These are phyloP conservation scores for Macaria liturata DNA, from an alignment of 2,888 invertebrate species.

Conservation along the genomic window DNA sequence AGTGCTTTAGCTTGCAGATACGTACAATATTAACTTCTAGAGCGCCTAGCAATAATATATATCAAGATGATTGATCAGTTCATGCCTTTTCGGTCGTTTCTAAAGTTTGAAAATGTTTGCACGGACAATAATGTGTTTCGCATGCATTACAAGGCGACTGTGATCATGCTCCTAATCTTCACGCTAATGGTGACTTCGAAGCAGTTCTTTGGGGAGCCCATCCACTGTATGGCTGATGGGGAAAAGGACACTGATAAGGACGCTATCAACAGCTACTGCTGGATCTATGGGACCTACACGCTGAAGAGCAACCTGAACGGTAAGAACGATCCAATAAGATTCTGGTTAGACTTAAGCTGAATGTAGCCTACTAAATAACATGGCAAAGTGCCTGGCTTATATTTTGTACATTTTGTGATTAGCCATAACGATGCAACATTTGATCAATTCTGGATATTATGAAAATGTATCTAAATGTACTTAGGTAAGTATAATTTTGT, in stretches of 20 bases:
- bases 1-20: no score
- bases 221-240: conserved; percentile 86
- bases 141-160: conserved; percentile 89
- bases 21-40: no score
- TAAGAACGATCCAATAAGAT: conserved; percentile 41
- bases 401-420: no score
- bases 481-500: no score
- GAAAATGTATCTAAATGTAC: no score
- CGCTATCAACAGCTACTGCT: conserved; percentile 89
- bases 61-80: conserved; percentile 85
- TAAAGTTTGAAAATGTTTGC: conserved; percentile 86
- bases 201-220: conserved; percentile 94
- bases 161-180: conserved; percentile 88
- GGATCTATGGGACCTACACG: conserved; percentile 90
- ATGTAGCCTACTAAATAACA: neutral
- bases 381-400: no score
- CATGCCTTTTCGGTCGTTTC: conserved; percentile 85
- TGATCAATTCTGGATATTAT: no score
- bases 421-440: no score
- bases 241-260: conserved; percentile 78
- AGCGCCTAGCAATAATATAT: neutral
- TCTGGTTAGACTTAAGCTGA: neutral
- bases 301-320: conserved; percentile 69
- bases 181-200: conserved; percentile 90
- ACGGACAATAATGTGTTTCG: conserved; percentile 91